These are phyloP conservation scores for Phalanger gymnotis DNA, from an alignment of 2,797 vertebrate species.

Conservation along the genomic window DNA sequence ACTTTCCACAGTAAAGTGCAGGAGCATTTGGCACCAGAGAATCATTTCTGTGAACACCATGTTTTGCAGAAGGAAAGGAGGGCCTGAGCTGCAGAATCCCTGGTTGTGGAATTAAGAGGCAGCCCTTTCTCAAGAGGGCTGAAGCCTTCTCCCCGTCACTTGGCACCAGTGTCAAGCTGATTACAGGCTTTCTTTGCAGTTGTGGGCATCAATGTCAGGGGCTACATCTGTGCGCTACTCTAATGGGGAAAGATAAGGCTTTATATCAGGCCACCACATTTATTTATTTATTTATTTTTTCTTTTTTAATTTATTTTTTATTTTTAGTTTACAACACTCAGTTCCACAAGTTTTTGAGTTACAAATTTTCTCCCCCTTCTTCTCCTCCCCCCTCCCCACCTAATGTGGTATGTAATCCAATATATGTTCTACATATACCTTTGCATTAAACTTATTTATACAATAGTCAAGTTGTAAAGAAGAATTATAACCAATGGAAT, in stretches of 20 bases:
- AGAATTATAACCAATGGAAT: no score
- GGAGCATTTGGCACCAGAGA: neutral
- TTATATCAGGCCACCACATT: neutral
- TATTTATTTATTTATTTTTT: no score
- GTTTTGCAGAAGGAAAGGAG: neutral
- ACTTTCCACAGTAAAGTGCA: neutral
- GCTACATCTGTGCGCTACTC: neutral
- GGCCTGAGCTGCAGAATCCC: neutral
- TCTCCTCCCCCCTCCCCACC: no score
- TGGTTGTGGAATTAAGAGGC: neutral
- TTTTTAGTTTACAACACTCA: no score
- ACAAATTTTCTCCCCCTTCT: no score
- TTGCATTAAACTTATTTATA: no score
- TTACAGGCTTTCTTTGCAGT: neutral
- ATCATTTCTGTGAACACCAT: neutral
- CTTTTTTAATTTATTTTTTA: no score
- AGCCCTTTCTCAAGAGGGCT: neutral
- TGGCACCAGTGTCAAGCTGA: neutral
- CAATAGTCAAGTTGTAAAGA: no score
- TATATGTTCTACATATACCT: no score
- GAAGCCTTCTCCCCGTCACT: neutral
- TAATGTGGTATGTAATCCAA: no score
- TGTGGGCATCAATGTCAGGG: neutral
- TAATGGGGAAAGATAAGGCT: neutral
- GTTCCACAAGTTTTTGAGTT: no score